Base-by-base conservation (phyloP, 2,113 vertebrate species). In the Eubucco bourcierii region DNA sequence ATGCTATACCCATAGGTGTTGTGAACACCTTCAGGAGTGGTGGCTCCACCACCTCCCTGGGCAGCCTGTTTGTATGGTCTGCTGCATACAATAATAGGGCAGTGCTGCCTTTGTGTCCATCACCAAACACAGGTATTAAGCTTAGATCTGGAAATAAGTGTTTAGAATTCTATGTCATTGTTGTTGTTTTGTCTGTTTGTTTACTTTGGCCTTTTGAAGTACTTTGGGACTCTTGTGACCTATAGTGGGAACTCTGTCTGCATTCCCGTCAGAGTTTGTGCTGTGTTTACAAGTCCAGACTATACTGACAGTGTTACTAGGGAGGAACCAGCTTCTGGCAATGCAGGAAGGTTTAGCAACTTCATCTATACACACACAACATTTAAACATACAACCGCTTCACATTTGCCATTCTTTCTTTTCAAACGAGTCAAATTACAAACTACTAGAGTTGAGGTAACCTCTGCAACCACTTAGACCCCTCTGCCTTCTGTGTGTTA, bases 221-320 rank as follows among this genome's bases (percentile, higher is more conserved):
- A 79, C 53, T 65, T 81, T 90, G 44, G 39, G 61, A 72, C 31
- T 77, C 61, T 86, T 71, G 23, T 80, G 53, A 53, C 87, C 60
- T 71, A 47, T 80, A 81, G 47, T 65, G 70, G 76, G 80, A 90
- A 78, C 77, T 78, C 12, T 75, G 25, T 83, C 47, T 94, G 39
- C 46, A 81, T 81, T 94, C 58, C 80, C 66, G 71, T 88, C 37
- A 34, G 87, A 56, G 15, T 84, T 93, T 94, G 88, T 93, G 61
- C 20, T 61, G 13, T 92, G 72, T 94, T 95, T 87, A 81, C 59
- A 67, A 73, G n/a, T 33, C 88, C 68, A 65, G 61, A 23, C 39
- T 68, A 17, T 80, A 79, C 58, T 82, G 66, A 76, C 47, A 28
- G 41, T 0, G 14, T 79, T 84, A 88, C 88, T 68, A 87, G 70